Conservation (phyloP, 1,140 invertebrate genomes). For the Heliconius nattereri region DNA sequence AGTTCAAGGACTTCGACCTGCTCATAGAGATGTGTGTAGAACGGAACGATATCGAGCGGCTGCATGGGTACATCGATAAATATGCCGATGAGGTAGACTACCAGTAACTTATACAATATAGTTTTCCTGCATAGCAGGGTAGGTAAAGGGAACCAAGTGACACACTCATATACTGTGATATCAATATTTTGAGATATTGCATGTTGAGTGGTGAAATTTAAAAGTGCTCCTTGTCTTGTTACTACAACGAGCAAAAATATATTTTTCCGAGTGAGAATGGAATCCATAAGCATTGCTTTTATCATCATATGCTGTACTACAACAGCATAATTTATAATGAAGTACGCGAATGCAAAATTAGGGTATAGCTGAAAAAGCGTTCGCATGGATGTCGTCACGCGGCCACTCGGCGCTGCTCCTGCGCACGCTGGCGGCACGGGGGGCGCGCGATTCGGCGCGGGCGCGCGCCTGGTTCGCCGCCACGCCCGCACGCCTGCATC, state of each 20-base stretch:
- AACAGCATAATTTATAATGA: no score
- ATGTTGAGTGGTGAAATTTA: no score
- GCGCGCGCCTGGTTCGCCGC: conserved; percentile 66
- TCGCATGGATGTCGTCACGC: conserved; percentile 47
- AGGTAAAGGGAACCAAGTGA: no score
- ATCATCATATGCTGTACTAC: no score
- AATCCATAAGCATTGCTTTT: no score
- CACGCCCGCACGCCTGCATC: conserved; percentile 54
- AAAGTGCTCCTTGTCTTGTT: no score
- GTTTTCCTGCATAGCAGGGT: no score
- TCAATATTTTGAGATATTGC: no score
- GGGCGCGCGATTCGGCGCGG: not conserved
- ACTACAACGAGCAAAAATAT: no score
- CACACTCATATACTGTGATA: no score
- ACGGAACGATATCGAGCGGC: conserved; percentile 87
- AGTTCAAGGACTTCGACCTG: conserved; percentile 93
- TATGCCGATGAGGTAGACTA: conserved; percentile 81
- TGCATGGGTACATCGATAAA: conserved; percentile 90
- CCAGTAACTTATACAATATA: no score
- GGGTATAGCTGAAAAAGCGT: conserved; percentile 55
- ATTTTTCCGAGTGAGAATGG: no score
- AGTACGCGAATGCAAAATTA: conserved; percentile 4
- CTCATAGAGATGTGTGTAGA: conserved; percentile 90
- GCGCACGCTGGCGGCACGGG: conserved; percentile 41
- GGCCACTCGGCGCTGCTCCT: conserved; percentile 45